Percentiles rank a stretch among this genome's conserved stretches.
Evolutionary conservation across 2,113 vertebrate species (phyloP).

Genomic region (Ammodytes dubius): DNA sequence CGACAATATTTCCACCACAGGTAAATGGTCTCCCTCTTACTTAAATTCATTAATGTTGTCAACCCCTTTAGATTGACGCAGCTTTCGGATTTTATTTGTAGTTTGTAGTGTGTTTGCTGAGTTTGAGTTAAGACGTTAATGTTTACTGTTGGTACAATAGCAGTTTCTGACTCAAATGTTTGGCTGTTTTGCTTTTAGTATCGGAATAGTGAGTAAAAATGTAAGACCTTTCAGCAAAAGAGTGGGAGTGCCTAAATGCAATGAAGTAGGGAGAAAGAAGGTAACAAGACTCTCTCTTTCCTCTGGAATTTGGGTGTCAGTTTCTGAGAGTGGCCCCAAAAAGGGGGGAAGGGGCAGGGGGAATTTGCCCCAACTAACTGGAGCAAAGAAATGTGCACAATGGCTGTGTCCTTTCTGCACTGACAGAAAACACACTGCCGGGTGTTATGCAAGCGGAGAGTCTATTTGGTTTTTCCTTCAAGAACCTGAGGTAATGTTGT

Average conservation of each 20-base stretch:
- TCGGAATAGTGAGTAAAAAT: neutral
- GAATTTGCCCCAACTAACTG: conserved; percentile 51
- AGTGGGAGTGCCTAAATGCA: neutral
- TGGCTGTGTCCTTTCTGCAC: conserved; percentile 35
- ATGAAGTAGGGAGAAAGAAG: neutral
- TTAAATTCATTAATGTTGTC: neutral
- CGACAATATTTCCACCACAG: neutral
- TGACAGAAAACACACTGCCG: conserved; percentile 36
- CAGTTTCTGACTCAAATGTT: neutral
- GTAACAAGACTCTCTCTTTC: neutral
- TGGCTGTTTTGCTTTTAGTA: neutral
- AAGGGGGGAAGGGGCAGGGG: conserved; percentile 23
- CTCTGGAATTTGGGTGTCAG: conserved; percentile 42
- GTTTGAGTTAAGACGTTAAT: conserved; percentile 4
- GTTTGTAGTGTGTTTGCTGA: neutral
- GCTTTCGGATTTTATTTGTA: neutral
- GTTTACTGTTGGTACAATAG: neutral
- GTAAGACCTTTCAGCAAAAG: neutral
- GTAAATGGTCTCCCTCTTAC: neutral
- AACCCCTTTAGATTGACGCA: neutral
- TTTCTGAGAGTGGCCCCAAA: conserved; percentile 40
- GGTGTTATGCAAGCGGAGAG: conserved; percentile 22
- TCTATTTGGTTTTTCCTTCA: conserved; percentile 3
- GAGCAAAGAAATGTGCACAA: conserved; percentile 56
- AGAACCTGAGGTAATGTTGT: conserved; percentile 51